These are phyloP conservation scores for Sisyra terminalis DNA, from an alignment of 2,888 invertebrate species.

Conservation along the genomic window DNA sequence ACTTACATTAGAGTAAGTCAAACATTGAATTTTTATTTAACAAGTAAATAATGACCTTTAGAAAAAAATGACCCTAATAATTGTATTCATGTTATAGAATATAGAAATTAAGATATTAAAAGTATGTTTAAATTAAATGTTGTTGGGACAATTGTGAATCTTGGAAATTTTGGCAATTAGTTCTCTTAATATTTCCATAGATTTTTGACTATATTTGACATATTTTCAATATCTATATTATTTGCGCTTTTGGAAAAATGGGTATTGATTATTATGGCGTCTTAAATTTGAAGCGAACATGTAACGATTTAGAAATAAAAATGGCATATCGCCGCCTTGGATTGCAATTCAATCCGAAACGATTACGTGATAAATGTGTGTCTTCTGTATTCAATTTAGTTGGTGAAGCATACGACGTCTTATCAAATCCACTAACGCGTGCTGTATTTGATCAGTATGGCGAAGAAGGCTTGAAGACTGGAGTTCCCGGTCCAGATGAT, in stretches of 20 bases:
- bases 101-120: no score
- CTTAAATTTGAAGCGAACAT: constrained; percentile 46
- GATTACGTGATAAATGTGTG: constrained; percentile 40
- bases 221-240: no score
- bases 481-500: constrained; percentile 49
- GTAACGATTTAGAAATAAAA: constrained; percentile 51
- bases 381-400: constrained; percentile 41
- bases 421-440: constrained; percentile 45
- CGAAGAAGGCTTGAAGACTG: constrained; percentile 69
- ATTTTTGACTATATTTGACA: no score
- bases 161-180: no score
- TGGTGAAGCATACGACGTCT: constrained; percentile 66
- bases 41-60: no score
- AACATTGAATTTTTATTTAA: no score
- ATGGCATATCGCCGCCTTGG: constrained; percentile 38
- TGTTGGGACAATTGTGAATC: no score
- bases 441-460: constrained; percentile 83
- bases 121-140: no score
- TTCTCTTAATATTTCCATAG: no score
- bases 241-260: constrained; percentile 29
- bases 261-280: constrained; percentile 66
- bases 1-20: no score
- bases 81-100: no score
- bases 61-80: no score
- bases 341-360: constrained; percentile 30